These are phyloP conservation scores for Drosophila picticornis DNA, from an alignment of 2,888 invertebrate genomes.

Conservation along the genomic window DNA sequence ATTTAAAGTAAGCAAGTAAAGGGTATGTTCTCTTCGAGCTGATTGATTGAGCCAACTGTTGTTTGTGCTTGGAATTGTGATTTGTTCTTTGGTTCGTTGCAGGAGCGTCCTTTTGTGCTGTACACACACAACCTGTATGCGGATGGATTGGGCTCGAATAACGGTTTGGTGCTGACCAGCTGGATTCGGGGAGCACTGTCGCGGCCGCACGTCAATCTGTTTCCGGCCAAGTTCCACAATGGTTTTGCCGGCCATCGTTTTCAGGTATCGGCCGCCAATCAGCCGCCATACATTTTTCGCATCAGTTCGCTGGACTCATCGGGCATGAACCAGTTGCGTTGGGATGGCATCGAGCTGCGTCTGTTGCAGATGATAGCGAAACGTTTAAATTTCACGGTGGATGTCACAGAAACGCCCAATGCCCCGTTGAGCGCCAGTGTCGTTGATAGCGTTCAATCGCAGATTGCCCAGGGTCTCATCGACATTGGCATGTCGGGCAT, in stretches of 20 bases:
- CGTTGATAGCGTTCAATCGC: slow-evolving; percentile 87
- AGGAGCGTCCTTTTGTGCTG: slow-evolving; percentile 90
- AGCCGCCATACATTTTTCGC: slow-evolving; percentile 90
- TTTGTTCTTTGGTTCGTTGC: background rate
- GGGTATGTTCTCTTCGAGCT: no score
- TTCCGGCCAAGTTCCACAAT: slow-evolving; percentile 88
- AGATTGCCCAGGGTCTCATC: slow-evolving; percentile 86
- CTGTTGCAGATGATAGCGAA: slow-evolving; percentile 88
- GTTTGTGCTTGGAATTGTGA: background rate
- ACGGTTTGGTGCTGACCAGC: slow-evolving; percentile 89
- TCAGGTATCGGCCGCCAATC: slow-evolving; percentile 89
- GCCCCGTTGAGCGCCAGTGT: slow-evolving; percentile 85
- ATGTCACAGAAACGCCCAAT: slow-evolving; percentile 88
- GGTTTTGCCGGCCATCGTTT: slow-evolving; percentile 92
- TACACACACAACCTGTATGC: slow-evolving; percentile 91
- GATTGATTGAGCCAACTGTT: no score
- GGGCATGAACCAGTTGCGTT: slow-evolving; percentile 75
- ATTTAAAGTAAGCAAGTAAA: no score
- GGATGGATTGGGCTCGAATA: slow-evolving; percentile 91
- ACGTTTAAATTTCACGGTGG: slow-evolving; percentile 90
- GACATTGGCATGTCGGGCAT: slow-evolving; percentile 91
- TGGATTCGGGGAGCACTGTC: slow-evolving; percentile 89
- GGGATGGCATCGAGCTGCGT: slow-evolving; percentile 92
- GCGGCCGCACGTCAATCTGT: slow-evolving; percentile 88
- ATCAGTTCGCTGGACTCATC: slow-evolving; percentile 72